Evolutionary conservation across 2,113 vertebrate species (phyloP).

Genomic region (Alethe diademata): DNA sequence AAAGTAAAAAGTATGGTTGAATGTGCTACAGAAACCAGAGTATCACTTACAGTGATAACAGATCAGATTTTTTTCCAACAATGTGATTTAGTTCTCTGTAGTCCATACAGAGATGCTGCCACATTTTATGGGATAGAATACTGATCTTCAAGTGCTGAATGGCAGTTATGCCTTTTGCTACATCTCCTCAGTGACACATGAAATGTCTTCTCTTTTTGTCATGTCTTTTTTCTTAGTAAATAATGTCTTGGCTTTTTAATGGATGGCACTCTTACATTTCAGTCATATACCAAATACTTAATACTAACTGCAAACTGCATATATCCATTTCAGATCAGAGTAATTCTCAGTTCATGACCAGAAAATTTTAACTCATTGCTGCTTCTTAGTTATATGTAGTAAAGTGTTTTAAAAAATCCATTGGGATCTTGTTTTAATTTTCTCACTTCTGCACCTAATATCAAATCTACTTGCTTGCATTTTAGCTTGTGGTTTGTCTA

Average conservation of each 20-base stretch:
- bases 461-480: neutral
- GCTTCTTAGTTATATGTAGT: neutral
- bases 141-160: neutral
- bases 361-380: neutral
- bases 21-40: neutral
- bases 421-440: neutral
- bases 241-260: neutral
- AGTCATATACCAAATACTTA: neutral
- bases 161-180: neutral
- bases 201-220: neutral
- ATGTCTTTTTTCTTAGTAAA: neutral
- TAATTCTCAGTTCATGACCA: neutral
- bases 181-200: neutral
- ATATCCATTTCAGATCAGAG: neutral
- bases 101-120: neutral
- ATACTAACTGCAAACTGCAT: neutral
- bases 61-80: neutral
- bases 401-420: neutral
- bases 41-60: neutral
- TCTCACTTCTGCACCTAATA: neutral
- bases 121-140: neutral
- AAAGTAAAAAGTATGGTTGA: neutral
- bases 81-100: neutral
- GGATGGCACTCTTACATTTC: neutral
- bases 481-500: neutral